A percentile compares a stretch with the other conserved stretches of the same genome.
Conservation (phyloP, 2,888 invertebrate species). For the Empis stercorea region DNA sequence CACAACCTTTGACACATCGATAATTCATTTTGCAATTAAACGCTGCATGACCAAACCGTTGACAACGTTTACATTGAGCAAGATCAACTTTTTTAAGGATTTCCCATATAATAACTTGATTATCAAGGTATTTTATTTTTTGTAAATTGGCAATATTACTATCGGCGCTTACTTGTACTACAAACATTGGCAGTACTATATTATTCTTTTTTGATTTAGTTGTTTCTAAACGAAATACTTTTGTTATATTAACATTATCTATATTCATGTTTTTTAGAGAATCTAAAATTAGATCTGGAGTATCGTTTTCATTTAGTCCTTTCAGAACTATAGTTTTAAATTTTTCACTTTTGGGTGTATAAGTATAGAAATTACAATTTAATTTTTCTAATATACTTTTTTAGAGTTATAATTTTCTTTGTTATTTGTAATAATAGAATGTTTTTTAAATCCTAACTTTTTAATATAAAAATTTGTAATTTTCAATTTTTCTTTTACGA, state of each 20-base stretch:
- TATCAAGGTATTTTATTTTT: neutral
- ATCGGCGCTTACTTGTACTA: neutral
- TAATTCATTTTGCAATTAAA: neutral
- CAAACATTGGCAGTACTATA: neutral
- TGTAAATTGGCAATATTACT: neutral
- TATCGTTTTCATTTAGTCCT: too few relatives aligned
- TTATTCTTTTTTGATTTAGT: neutral
- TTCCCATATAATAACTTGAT: neutral
- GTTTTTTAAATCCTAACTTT: neutral
- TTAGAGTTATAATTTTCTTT: neutral
- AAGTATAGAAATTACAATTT: neutral
- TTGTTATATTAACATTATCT: too few relatives aligned
- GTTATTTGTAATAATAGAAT: neutral
- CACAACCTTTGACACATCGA: neutral
- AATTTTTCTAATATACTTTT: neutral
- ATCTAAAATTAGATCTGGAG: too few relatives aligned
- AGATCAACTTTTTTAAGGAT: neutral
- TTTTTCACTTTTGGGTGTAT: neutral
- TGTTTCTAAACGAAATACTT: too few relatives aligned
- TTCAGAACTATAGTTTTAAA: neutral
- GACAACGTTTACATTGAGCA: constrained; percentile 9
- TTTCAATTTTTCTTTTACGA: neutral
- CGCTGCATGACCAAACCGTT: neutral
- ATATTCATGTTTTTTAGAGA: too few relatives aligned
- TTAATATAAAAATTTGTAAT: neutral